phyloP scores from a whole-genome alignment of 2,888 invertebrate genomes.

The Andrena flavipes region DNA sequence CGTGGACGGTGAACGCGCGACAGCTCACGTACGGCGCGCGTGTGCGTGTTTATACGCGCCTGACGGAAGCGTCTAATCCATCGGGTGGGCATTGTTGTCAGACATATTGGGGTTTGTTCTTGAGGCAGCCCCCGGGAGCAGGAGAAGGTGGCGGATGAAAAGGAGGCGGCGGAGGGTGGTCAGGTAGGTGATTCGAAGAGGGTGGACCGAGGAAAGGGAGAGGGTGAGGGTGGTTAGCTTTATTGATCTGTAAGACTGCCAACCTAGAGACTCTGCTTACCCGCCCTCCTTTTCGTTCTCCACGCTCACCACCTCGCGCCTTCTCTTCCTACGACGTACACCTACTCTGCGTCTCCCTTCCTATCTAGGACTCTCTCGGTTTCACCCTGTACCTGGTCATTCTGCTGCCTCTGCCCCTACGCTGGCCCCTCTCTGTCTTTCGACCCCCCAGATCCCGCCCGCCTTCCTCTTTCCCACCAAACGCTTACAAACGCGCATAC shows the following conservation, averaged over 20 bases:
- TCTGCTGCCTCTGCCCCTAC: conserved; percentile 6
- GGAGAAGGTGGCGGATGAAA: conserved; percentile 77
- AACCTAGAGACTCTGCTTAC: conserved; percentile 80
- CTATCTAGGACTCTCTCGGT: conserved; percentile 31
- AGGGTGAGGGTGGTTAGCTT: conserved; percentile 83
- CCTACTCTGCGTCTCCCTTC: conserved; percentile 53
- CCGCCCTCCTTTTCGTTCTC: conserved; percentile 72
- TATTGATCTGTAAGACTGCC: conserved; percentile 85
- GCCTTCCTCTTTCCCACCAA: conserved; percentile 46
- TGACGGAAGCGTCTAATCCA: conserved; percentile 81
- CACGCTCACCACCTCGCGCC: conserved; percentile 68
- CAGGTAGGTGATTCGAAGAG: conserved; percentile 70
- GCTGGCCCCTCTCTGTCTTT: conserved; percentile 33
- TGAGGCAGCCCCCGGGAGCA: conserved; percentile 79
- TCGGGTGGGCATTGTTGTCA: conserved; percentile 81
- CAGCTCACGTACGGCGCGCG: conserved; percentile 10
- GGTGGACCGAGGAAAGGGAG: conserved; percentile 66
- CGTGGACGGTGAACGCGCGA: background rate
- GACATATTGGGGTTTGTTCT: conserved; percentile 84
- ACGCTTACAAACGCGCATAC: conserved; percentile 62
- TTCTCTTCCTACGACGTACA: conserved; percentile 70
- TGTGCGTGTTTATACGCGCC: conserved; percentile 59
- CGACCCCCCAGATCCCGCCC: conserved; percentile 51
- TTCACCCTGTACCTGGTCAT: conserved; percentile 22
- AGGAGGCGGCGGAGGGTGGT: conserved; percentile 69